These are phyloP conservation scores for Drosophila suboccidentalis DNA, from an alignment of 2,888 invertebrate genomes.

Conservation along the genomic window DNA sequence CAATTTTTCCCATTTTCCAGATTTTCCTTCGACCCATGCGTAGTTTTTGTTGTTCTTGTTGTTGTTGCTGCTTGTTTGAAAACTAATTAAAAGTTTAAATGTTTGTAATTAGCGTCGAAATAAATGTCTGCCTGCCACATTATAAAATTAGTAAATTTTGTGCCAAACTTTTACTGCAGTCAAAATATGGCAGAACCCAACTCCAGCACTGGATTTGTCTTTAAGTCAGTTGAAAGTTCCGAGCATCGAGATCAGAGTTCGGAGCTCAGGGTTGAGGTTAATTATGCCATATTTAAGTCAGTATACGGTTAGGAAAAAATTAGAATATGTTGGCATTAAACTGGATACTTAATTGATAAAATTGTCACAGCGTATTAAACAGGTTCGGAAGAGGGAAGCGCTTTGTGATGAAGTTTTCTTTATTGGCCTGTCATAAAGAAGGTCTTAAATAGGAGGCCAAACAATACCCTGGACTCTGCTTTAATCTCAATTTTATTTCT, in stretches of 20 bases:
- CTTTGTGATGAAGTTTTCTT: neutral
- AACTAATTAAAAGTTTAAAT: slow-evolving; percentile 79
- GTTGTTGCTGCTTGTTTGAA: slow-evolving; percentile 54
- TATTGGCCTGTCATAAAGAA: neutral
- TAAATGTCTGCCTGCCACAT: slow-evolving; percentile 77
- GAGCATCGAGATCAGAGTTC: neutral
- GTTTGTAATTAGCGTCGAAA: slow-evolving; percentile 77
- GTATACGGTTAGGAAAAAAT: neutral
- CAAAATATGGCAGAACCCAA: slow-evolving; percentile 15
- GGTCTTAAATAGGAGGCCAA: neutral
- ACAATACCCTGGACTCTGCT: neutral
- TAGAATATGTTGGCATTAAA: slow-evolving; percentile 3
- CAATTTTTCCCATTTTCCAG: slow-evolving; percentile 16
- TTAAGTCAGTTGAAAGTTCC: slow-evolving; percentile 12
- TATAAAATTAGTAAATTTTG: slow-evolving; percentile 73
- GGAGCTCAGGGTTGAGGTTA: neutral
- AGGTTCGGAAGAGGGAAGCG: neutral
- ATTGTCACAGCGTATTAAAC: slow-evolving; percentile 5
- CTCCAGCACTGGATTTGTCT: slow-evolving; percentile 10
- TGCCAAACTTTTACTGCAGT: slow-evolving; percentile 52
- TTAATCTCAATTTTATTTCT: slow-evolving; percentile 1
- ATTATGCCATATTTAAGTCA: slow-evolving; percentile 13
- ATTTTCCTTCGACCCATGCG: slow-evolving; percentile 17
- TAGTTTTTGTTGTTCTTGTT: slow-evolving; percentile 18
- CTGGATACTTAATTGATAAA: slow-evolving; percentile 1